phyloP scores from a whole-genome alignment of 2,888 invertebrate genomes.

The Chrysolina americana region DNA sequence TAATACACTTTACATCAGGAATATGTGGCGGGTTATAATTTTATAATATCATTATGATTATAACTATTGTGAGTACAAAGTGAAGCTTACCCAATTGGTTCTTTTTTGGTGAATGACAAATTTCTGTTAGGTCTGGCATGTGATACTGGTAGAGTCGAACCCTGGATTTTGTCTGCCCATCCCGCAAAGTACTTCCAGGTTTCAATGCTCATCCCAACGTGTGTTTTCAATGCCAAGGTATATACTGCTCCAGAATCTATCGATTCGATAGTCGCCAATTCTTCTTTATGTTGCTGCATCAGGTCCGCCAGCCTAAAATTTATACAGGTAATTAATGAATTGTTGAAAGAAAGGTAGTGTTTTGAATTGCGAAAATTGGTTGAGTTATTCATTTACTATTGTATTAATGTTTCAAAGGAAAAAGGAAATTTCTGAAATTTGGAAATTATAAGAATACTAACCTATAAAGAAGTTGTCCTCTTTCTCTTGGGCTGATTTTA shows the following conservation, averaged over 20 bases:
- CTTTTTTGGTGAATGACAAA: constrained; percentile 88
- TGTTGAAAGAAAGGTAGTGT: too few relatives aligned
- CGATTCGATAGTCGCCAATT: constrained; percentile 93
- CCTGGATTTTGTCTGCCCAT: constrained; percentile 97
- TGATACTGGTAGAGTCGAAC: constrained; percentile 91
- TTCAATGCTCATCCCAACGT: constrained; percentile 98
- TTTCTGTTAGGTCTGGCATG: constrained; percentile 94
- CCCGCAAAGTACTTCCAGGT: constrained; percentile 98
- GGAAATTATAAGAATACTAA: constrained; percentile 65
- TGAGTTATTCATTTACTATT: too few relatives aligned
- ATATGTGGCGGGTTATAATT: too few relatives aligned
- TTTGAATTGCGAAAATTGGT: too few relatives aligned
- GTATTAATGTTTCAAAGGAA: too few relatives aligned
- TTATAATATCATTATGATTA: too few relatives aligned
- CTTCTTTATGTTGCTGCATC: constrained; percentile 95
- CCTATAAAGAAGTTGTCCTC: constrained; percentile 87
- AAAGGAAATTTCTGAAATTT: neutral
- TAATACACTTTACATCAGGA: too few relatives aligned
- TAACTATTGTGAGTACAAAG: neutral
- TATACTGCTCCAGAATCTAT: constrained; percentile 98
- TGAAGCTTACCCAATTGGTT: constrained; percentile 85
- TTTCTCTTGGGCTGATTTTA: constrained; percentile 93
- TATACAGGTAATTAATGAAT: neutral
- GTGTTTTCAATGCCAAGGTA: constrained; percentile 95
- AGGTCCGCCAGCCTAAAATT: constrained; percentile 86